These are phyloP conservation scores for Felis chaus DNA, from an alignment of 2,113 vertebrate species.

Conservation along the genomic window DNA sequence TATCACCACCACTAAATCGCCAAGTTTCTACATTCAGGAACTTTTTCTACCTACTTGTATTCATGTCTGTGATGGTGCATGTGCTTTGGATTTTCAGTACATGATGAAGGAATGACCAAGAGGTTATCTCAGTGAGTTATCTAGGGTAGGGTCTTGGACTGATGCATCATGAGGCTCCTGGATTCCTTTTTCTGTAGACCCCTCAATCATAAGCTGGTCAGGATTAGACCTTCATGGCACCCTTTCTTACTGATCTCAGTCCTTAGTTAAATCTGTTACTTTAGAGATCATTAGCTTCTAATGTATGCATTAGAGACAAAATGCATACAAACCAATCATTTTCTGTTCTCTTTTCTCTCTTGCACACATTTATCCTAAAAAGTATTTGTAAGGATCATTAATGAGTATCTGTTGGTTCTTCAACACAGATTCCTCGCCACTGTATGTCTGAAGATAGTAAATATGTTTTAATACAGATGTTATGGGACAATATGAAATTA, in stretches of 20 bases:
- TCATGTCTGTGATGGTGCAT: background rate
- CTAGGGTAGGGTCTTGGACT: background rate
- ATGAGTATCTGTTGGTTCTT: slow-evolving; percentile 52
- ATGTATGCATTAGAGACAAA: background rate
- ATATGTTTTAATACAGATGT: slow-evolving; percentile 96
- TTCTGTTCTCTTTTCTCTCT: slow-evolving; percentile 39
- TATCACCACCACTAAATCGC: background rate
- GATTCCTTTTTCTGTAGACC: background rate
- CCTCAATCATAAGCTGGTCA: background rate
- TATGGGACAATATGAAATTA: slow-evolving; percentile 98
- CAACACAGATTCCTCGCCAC: slow-evolving; percentile 88
- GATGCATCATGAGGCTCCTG: background rate
- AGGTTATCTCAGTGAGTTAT: background rate
- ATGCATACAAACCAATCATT: background rate
- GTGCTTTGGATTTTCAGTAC: background rate
- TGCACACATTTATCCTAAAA: background rate
- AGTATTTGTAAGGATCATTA: slow-evolving; percentile 21
- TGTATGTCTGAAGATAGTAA: slow-evolving; percentile 96
- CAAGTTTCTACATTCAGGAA: background rate
- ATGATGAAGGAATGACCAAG: background rate
- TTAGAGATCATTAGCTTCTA: slow-evolving; percentile 6
- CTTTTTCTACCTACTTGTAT: background rate
- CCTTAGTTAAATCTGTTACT: background rate
- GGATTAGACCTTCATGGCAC: background rate
- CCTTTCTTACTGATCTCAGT: background rate